Percentiles rank a stretch among this genome's conserved stretches.
Evolutionary conservation across 2,113 vertebrate species (phyloP).

Genomic region (Pituophis catenifer): DNA sequence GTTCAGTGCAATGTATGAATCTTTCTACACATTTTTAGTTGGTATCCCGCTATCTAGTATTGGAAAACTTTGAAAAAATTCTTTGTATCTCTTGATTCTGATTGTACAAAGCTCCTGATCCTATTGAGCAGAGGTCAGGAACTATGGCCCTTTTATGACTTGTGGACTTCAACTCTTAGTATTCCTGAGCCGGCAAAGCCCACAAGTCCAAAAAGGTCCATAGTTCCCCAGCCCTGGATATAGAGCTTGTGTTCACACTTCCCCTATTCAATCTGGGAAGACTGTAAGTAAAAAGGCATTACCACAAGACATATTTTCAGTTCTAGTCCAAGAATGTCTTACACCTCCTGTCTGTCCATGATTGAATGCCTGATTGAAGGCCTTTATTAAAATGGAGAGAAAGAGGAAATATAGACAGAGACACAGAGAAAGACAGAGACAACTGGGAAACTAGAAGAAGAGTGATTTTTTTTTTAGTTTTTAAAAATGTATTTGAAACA

Average conservation of each 20-base stretch:
- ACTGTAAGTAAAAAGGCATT: background rate
- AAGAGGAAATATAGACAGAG: background rate
- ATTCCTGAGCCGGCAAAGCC: background rate
- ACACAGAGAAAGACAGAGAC: background rate
- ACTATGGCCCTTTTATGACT: background rate
- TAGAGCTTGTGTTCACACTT: background rate
- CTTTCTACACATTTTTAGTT: background rate
- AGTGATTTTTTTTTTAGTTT: background rate
- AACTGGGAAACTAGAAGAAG: background rate
- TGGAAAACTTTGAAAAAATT: background rate
- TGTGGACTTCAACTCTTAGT: background rate
- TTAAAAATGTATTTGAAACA: background rate
- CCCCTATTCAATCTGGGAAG: background rate
- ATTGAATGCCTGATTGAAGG: background rate
- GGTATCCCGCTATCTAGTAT: background rate
- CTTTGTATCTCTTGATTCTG: background rate
- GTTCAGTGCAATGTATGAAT: background rate
- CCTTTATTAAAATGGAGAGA: background rate
- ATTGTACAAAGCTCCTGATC: background rate
- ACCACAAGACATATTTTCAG: background rate
- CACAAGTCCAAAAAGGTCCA: too few species aligned
- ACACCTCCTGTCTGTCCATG: background rate
- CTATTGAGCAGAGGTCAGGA: background rate
- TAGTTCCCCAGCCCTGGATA: too few species aligned
- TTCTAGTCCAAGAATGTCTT: background rate